Evolutionary conservation across 2,113 vertebrate genomes (phyloP).

Genomic region (Tricholaema leucomelas): DNA sequence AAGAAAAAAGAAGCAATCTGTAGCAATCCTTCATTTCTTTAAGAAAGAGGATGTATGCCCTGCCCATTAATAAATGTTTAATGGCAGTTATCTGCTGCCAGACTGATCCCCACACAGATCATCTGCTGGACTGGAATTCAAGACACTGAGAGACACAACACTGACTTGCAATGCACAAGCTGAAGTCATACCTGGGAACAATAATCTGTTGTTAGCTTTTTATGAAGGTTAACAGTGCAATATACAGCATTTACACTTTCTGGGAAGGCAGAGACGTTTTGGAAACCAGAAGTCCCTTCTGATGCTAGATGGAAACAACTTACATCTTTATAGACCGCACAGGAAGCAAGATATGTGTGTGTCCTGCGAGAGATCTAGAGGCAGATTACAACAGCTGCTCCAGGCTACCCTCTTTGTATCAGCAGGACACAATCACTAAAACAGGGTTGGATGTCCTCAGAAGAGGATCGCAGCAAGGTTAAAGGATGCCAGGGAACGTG

Average conservation of each 20-base stretch:
- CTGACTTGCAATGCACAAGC: not conserved
- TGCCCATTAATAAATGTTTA: not conserved
- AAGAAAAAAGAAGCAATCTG: not conserved
- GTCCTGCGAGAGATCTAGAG: not conserved
- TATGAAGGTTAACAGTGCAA: not conserved
- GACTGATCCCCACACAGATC: not conserved
- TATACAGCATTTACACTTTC: accelerated
- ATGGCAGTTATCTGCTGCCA: not conserved
- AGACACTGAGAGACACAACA: not conserved
- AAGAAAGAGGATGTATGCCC: not conserved
- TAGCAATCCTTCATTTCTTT: not conserved
- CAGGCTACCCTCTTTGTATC: not conserved
- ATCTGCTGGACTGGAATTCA: not conserved
- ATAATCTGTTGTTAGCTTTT: not conserved
- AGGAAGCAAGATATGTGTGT: not conserved
- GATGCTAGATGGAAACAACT: not conserved
- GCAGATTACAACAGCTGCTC: not conserved
- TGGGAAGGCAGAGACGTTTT: not conserved
- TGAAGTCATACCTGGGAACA: not conserved
- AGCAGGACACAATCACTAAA: not conserved
- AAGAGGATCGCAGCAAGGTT: not conserved
- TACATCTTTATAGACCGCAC: not conserved
- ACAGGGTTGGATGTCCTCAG: not conserved
- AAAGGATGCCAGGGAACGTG: not conserved
- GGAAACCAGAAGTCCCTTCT: not conserved